These are phyloP conservation scores for Pseudois nayaur DNA, from an alignment of 2,113 vertebrate genomes.

Conservation along the genomic window DNA sequence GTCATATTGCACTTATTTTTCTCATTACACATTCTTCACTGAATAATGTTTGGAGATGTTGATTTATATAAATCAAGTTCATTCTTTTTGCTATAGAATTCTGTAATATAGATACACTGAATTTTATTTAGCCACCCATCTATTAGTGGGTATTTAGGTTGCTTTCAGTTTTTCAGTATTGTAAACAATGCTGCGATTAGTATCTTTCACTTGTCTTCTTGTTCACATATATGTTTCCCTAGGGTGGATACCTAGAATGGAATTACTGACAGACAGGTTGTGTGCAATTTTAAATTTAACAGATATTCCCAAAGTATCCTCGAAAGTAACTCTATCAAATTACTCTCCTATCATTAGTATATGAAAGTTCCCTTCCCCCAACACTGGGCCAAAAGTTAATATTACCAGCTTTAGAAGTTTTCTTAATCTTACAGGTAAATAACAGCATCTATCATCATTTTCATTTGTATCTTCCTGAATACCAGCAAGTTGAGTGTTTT, in stretches of 20 bases:
- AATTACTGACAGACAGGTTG: neutral
- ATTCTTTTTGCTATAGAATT: neutral
- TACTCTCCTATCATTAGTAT: neutral
- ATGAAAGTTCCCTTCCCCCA: neutral
- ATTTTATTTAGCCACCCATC: neutral
- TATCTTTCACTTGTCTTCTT: neutral
- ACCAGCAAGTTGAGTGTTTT: neutral
- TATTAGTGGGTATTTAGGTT: neutral
- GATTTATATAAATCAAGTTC: neutral
- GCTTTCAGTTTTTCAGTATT: neutral
- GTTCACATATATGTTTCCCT: neutral
- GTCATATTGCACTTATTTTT: neutral
- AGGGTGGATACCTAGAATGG: neutral
- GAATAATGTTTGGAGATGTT: neutral
- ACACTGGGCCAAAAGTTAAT: neutral
- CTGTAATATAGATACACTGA: neutral
- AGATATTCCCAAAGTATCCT: conserved; percentile 23
- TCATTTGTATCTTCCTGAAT: neutral
- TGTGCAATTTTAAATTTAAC: conserved; percentile 10
- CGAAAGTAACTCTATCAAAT: neutral
- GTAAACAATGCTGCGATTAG: neutral
- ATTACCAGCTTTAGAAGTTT: neutral
- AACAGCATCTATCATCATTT: neutral
- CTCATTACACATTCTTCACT: neutral
- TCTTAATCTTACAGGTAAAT: neutral